Base-by-base conservation (phyloP, 1,140 invertebrate species). In the Mizuhopecten yessoensis region DNA sequence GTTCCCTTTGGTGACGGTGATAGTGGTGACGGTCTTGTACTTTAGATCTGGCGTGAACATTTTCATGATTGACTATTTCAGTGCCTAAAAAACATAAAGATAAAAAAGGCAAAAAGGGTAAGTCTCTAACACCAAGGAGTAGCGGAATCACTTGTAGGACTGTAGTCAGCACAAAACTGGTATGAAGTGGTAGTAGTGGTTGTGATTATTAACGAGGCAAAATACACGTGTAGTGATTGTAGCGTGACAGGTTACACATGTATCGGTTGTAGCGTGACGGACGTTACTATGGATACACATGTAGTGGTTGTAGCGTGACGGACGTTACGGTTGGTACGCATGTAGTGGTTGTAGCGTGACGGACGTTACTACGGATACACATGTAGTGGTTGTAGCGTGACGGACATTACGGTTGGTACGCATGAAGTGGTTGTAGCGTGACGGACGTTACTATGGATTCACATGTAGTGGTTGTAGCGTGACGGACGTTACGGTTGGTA, bases 31-130 rank as follows among this genome's bases (percentile, higher is more conserved):
- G 57, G n/a, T 29, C 57, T 5, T 75, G 9, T 7, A 9, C 23
- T 0, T 7, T n/a, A 75, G 23, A n/a, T 75, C n/a, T 1, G 5
- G 23, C 29, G 57, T 75, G n/a, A 75, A 75, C 23, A n/a, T 75
- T 75, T 75, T 11, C 23, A 29, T n/a, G 57, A 75, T 75, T 75
- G n/a, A n/a, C 0, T 29, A 75, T 75, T 75, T 75, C 57, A 75
- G 57, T 29, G 57, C 57, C 57, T 75, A 75, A 75, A 75, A 75
- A 75, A 29, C 7, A 23, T 29, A 75, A 75, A 75, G n/a, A 75
- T 75, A 75, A 75, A 75, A 75, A 75, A 75, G 57, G 57, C 57
- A 75, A 75, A 75, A 75, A 75, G 57, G 57, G 57, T 75, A 75
- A 75, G 57, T 75, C 23, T 17, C n/a, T 75, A 5, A 7, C 23